A percentile compares a stretch with the other conserved stretches of the same genome.
These are phyloP conservation scores for Catharus minimus DNA, from an alignment of 2,113 vertebrate species.

Conservation along the genomic window DNA sequence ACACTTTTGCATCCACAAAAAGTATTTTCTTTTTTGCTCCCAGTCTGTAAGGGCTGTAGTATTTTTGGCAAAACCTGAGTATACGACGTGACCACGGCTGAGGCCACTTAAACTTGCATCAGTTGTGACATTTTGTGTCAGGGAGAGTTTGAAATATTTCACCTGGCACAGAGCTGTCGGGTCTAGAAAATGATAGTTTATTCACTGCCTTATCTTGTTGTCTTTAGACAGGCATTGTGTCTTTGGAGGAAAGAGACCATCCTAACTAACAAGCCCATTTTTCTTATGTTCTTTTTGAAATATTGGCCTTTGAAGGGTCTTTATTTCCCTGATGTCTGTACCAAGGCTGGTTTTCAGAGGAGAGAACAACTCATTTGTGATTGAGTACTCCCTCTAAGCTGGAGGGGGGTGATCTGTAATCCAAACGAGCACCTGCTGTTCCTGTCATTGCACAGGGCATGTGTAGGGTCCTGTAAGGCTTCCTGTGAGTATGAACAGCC, in stretches of 20 bases:
- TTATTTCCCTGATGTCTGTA: conserved; percentile 23
- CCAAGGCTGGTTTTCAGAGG: neutral
- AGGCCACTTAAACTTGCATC: conserved; percentile 61
- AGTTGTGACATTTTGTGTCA: conserved; percentile 60
- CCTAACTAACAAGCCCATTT: conserved; percentile 62
- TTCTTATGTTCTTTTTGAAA: conserved; percentile 40
- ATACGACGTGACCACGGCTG: neutral
- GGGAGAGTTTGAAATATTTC: conserved; percentile 58
- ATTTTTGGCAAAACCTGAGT: conserved; percentile 4
- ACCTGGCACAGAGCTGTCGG: conserved; percentile 58
- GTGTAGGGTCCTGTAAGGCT: neutral
- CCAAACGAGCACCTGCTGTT: neutral
- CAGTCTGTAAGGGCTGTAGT: neutral
- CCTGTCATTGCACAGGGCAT: neutral
- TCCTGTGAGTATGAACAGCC: neutral
- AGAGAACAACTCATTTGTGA: neutral
- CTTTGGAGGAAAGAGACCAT: conserved; percentile 49
- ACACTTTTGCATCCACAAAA: neutral
- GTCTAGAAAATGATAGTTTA: conserved; percentile 65
- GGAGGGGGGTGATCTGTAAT: neutral
- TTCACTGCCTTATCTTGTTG: conserved; percentile 55
- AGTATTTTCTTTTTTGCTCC: neutral
- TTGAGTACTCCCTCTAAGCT: neutral
- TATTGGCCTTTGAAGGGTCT: conserved; percentile 19
- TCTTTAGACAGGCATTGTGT: conserved; percentile 48